Base-by-base conservation (phyloP, 1,140 invertebrate species). In the Drosophila mauritiana region DNA sequence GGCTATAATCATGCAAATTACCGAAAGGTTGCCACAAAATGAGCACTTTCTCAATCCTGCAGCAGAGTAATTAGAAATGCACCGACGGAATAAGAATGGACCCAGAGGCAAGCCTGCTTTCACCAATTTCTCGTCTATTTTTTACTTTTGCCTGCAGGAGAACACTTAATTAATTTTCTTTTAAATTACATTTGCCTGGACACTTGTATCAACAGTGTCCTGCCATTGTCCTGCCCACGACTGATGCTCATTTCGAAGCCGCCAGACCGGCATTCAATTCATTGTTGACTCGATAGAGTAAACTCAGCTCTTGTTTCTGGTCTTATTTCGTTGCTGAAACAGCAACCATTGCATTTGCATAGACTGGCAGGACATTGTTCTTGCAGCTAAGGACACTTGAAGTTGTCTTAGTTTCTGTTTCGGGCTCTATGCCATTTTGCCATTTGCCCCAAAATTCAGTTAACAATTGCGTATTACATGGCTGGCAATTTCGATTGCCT, bases 131-230 rank as follows among this genome's bases (percentile, higher is more conserved):
- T 13, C 8, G 34, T 17, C 46, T 31, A 48, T 39, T 39, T 61
- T 48, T 37, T 1, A 43, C 25, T 53, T 39, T 53, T 48, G 36
- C 37, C 51, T 22, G 37, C 45, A 36, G 31, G 43, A 15, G 62
- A 56, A 62, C 72, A 88, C 65, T 88, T 86, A 83, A 86, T 86
- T 86, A 83, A 86, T 89, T 86, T 85, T 79, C 70, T 80, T 85
- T 85, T 70, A 64, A 84, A 80, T 88, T 86, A 72, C 65, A 72
- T 72, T 74, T 56, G 54, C 79, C 78, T 58, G 72, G 57, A 69
- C 80, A 85, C 67, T 78, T 85, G 82, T 53, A 80, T 62, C 63
- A 85, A 85, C 77, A 85, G 31, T 59, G 46, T 73, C 34, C 49
- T 69, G 51, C 49, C 51, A 51, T 74, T 64, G 63, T 67, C 36